These are phyloP conservation scores for Sapajus apella DNA, from an alignment of 2,113 vertebrate species.

Conservation along the genomic window DNA sequence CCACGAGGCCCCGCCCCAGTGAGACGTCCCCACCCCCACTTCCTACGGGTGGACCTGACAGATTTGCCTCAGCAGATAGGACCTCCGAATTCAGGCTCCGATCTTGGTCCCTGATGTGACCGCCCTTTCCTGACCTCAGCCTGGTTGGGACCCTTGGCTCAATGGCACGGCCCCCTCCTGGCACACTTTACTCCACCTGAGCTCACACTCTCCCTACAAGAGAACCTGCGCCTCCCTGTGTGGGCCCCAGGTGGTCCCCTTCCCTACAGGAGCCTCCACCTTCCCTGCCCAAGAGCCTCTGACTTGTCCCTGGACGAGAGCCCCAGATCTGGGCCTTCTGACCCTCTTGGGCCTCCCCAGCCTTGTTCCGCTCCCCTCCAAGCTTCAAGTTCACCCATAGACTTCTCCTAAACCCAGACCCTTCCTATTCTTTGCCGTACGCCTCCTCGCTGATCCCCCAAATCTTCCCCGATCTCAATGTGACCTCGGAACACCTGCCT, in stretches of 20 bases:
- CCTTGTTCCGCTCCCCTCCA: background rate
- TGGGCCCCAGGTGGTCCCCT: background rate
- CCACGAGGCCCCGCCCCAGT: background rate
- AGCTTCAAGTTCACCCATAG: background rate
- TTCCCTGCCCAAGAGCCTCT: background rate
- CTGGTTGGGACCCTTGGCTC: background rate
- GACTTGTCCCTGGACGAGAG: background rate
- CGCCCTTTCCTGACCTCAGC: background rate
- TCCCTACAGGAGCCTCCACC: background rate
- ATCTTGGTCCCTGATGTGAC: background rate
- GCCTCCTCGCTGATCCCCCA: too few species aligned
- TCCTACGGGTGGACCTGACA: background rate
- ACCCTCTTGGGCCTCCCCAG: too few species aligned
- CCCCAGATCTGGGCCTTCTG: background rate
- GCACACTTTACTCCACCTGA: background rate
- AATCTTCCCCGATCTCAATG: background rate
- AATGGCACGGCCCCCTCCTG: too few species aligned
- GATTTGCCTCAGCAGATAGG: background rate
- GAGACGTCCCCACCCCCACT: background rate
- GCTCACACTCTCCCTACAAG: background rate
- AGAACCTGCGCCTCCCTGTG: background rate
- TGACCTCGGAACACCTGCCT: background rate
- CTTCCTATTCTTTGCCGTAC: background rate
- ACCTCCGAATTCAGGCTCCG: background rate
- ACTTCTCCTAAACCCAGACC: background rate